Conservation (phyloP, 2,113 vertebrate genomes). For the Myiopsitta monachus region DNA sequence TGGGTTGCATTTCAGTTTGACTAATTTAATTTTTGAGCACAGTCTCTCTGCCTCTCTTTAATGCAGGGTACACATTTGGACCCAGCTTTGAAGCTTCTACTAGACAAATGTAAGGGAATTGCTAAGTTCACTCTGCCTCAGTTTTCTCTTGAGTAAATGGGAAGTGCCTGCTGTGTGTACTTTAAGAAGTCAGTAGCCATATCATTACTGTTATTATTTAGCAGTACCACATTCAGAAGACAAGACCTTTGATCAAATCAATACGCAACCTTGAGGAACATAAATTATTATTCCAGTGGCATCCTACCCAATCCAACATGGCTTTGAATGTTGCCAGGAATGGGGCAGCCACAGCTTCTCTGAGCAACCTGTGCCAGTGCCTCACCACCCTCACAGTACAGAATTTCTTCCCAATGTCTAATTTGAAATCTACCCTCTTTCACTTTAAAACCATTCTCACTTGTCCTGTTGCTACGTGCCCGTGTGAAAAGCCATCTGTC, state of each 20-base stretch:
- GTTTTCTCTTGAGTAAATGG: neutral
- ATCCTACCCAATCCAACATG: neutral
- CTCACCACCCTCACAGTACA: neutral
- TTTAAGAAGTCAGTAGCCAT: neutral
- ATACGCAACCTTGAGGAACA: neutral
- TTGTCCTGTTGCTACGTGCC: neutral
- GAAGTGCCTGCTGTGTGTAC: neutral
- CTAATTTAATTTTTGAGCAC: neutral
- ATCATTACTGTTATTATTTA: neutral
- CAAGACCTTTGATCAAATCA: neutral
- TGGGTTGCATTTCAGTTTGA: neutral
- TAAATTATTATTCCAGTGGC: neutral
- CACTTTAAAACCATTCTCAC: neutral
- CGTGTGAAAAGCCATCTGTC: neutral
- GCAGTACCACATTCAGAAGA: neutral
- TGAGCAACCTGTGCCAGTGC: neutral
- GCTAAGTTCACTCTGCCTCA: neutral
- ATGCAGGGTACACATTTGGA: fast-evolving
- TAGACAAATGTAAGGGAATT: neutral
- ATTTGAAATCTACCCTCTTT: neutral
- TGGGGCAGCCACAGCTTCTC: neutral
- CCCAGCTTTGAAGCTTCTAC: neutral
- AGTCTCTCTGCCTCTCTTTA: neutral
- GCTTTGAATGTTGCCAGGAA: neutral
- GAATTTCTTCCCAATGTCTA: neutral